A percentile compares a stretch with the other conserved stretches of the same genome.
Conservation (phyloP, 1,140 invertebrate genomes). For the Stegodyphus mimosarum region DNA sequence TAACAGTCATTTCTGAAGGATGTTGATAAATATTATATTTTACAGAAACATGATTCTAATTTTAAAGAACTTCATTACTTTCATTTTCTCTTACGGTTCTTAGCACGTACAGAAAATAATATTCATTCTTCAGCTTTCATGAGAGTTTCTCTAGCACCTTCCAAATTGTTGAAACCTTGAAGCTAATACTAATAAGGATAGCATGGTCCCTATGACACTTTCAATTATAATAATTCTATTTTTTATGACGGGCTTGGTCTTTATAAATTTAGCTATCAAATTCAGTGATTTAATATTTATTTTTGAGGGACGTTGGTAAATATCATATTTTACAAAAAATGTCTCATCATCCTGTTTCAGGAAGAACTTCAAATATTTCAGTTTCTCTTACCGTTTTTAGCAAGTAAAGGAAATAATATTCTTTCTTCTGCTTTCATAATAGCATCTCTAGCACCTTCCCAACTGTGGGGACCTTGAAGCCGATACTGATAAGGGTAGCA, state of each 20-base stretch:
- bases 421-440: conserved; percentile 60
- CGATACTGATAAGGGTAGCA: conserved; percentile 68
- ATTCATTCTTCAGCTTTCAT: conserved; percentile 6
- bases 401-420: background rate
- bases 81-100: background rate
- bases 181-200: conserved; percentile 68
- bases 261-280: too few species aligned
- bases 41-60: too few species aligned
- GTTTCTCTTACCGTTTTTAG: background rate
- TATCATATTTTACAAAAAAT: too few species aligned
- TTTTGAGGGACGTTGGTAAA: too few species aligned
- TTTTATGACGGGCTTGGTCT: too few species aligned
- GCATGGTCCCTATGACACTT: conserved; percentile 63
- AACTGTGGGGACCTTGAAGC: conserved; percentile 66
- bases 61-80: background rate
- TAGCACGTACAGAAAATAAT: background rate
- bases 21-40: too few species aligned
- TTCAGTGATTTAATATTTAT: too few species aligned
- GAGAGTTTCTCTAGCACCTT: conserved; percentile 66
- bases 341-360: too few species aligned
- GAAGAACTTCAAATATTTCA: background rate
- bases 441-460: conserved; percentile 66
- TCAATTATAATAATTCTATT: too few species aligned
- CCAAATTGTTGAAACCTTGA: conserved; percentile 66
- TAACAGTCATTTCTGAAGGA: too few species aligned